Percentiles rank a stretch among this genome's conserved stretches.
These are phyloP conservation scores for Mungos mungo DNA, from an alignment of 2,113 vertebrate species.

Conservation along the genomic window DNA sequence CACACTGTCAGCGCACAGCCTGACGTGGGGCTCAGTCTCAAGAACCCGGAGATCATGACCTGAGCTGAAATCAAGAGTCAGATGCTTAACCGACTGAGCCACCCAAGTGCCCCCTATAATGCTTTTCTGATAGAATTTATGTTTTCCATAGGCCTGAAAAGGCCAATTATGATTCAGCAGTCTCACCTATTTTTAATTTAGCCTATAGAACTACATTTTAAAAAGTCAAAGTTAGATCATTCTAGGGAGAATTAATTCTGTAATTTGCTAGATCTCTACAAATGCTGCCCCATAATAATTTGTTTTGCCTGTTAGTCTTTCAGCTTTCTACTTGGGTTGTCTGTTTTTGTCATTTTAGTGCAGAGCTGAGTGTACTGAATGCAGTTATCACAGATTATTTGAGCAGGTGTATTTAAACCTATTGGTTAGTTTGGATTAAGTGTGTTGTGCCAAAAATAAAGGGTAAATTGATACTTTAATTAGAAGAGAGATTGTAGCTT, in stretches of 20 bases:
- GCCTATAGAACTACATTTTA: neutral
- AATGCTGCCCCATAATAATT: neutral
- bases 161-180: neutral
- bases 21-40: too few relatives aligned
- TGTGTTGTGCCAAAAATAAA: slow-evolving; percentile 8
- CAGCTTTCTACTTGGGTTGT: neutral
- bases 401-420: neutral
- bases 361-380: neutral
- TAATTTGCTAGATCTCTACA: neutral
- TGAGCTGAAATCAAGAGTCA: too few relatives aligned
- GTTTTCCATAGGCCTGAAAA: neutral
- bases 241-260: neutral
- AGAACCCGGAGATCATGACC: too few relatives aligned
- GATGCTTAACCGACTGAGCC: too few relatives aligned
- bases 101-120: neutral
- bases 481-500: neutral
- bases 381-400: neutral
- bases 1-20: too few relatives aligned
- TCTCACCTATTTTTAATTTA: neutral
- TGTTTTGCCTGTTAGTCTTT: neutral
- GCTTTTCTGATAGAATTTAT: slow-evolving; percentile 19
- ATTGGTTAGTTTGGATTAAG: neutral
- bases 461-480: slow-evolving; percentile 6
- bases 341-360: neutral
- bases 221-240: neutral